A percentile compares a stretch with the other conserved stretches of the same genome.
phyloP scores from a whole-genome alignment of 2,888 invertebrate species.

The Dastarcus helophoroides region DNA sequence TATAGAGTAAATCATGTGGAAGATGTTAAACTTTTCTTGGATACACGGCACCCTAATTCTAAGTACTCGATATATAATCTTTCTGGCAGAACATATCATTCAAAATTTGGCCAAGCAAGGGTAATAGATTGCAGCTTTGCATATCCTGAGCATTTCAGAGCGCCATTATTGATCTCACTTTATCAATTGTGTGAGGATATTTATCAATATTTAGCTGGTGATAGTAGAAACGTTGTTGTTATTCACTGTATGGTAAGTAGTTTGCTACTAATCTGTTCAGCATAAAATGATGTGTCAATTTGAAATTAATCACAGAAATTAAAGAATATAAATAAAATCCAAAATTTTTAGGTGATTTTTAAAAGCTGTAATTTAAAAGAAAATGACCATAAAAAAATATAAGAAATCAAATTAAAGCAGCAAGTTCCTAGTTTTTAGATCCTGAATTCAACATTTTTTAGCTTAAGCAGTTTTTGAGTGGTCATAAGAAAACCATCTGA shows the following conservation, averaged over 20 bases:
- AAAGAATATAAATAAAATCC: too few species aligned
- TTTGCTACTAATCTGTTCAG: too few species aligned
- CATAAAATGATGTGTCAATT: too few species aligned
- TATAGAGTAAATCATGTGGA: conserved; percentile 88
- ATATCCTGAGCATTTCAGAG: conserved; percentile 54
- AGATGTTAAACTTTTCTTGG: conserved; percentile 73
- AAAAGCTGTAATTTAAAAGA: too few species aligned
- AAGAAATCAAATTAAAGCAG: too few species aligned
- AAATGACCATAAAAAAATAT: too few species aligned
- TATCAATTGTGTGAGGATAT: conserved; percentile 80
- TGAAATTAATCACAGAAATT: too few species aligned
- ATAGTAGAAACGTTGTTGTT: conserved; percentile 70
- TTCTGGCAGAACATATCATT: conserved; percentile 46
- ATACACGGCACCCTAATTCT: conserved; percentile 60
- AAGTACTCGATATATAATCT: conserved; percentile 80
- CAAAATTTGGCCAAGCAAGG: conserved; percentile 47
- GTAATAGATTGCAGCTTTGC: conserved; percentile 53
- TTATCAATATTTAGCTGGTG: conserved; percentile 73
- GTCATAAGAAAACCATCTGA: too few species aligned
- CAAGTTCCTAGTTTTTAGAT: too few species aligned
- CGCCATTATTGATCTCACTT: conserved; percentile 69
- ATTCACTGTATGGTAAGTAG: conserved; percentile 67
- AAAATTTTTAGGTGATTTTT: too few species aligned
- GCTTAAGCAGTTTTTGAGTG: too few species aligned
- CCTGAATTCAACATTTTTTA: too few species aligned